A percentile compares a stretch with the other conserved stretches of the same genome.
Evolutionary conservation across 1,140 invertebrate species (phyloP).

Genomic region (Bombus pyrosoma): DNA sequence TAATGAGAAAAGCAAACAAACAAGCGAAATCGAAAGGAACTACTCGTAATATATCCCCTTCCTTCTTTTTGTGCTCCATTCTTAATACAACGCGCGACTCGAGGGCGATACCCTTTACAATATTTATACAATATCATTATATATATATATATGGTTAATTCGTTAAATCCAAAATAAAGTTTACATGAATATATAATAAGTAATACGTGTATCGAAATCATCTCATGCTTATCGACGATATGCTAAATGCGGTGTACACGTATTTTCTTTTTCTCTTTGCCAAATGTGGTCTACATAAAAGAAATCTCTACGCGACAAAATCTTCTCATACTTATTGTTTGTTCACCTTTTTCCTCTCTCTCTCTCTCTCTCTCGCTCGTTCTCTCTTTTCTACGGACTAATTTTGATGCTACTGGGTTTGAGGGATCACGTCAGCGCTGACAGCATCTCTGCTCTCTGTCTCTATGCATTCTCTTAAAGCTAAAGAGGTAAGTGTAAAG

Average conservation of each 20-base stretch:
- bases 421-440: constrained; percentile 18
- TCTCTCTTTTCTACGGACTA: not conserved
- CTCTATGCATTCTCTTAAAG: constrained; percentile 35
- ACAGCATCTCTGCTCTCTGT: constrained; percentile 13
- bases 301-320: constrained; percentile 7
- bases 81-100: constrained; percentile 24
- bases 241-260: constrained; percentile 6
- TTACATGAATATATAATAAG: constrained; percentile 36
- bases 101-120: constrained; percentile 38
- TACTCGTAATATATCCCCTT: constrained; percentile 33
- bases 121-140: constrained; percentile 18
- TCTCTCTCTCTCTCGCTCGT: not conserved
- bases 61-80: constrained; percentile 43
- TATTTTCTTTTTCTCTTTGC: not conserved
- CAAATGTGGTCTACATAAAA: constrained; percentile 5
- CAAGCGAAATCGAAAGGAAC: constrained; percentile 61
- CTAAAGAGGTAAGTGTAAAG: constrained; percentile 51
- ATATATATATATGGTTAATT: constrained; percentile 14
- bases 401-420: constrained; percentile 21
- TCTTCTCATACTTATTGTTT: not conserved
- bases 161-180: constrained; percentile 5
- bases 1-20: constrained; percentile 52
- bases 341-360: not conserved
- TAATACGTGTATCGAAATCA: constrained; percentile 60
- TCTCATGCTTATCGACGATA: constrained; percentile 50